These are phyloP conservation scores for Lithophane semibrunnea DNA, from an alignment of 2,888 invertebrate genomes.

Conservation along the genomic window DNA sequence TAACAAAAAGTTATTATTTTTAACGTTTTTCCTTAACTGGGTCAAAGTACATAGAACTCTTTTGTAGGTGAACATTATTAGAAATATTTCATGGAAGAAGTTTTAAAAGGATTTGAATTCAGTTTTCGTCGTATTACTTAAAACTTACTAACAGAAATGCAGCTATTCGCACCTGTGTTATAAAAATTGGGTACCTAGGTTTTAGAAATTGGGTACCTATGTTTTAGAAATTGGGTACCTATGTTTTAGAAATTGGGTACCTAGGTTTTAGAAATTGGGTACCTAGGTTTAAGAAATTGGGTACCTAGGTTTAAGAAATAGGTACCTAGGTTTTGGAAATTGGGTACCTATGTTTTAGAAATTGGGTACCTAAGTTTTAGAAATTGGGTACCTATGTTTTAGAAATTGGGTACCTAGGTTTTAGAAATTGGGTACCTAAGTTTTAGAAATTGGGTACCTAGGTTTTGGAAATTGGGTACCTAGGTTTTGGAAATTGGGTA, in stretches of 20 bases:
- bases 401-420: too few relatives aligned
- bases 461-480: too few relatives aligned
- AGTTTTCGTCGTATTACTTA: constrained; percentile 21
- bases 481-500: too few relatives aligned
- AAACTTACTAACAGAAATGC: constrained; percentile 17
- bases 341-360: too few relatives aligned
- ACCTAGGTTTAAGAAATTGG: neutral
- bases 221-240: neutral
- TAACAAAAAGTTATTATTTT: constrained; percentile 50
- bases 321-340: neutral
- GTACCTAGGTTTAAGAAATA: neutral
- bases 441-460: too few relatives aligned
- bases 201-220: neutral
- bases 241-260: too few relatives aligned
- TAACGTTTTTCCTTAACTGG: constrained; percentile 46
- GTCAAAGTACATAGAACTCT: constrained; percentile 43
- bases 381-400: too few relatives aligned
- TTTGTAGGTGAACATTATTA: constrained; percentile 31
- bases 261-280: neutral
- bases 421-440: too few relatives aligned
- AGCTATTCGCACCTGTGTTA: neutral
- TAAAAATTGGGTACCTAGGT: neutral
- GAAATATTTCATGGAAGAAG: constrained; percentile 41
- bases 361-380: too few relatives aligned
- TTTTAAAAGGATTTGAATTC: constrained; percentile 45